These are phyloP conservation scores for Cheilosia pagana DNA, from an alignment of 2,888 invertebrate genomes.

Conservation along the genomic window DNA sequence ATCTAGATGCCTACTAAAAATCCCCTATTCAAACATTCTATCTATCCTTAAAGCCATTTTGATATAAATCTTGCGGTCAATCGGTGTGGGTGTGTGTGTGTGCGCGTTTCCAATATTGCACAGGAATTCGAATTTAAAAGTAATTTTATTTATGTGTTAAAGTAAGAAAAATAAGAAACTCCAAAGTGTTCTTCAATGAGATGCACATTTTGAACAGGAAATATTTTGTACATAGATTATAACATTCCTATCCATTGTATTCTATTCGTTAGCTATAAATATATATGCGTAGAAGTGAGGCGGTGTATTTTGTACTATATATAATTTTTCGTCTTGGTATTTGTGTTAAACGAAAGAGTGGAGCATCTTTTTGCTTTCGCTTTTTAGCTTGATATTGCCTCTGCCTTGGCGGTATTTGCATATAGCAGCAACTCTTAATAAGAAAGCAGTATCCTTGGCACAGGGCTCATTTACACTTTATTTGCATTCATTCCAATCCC, in stretches of 20 bases:
- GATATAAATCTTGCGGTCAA: constrained; percentile 4
- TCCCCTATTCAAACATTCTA: constrained; percentile 7
- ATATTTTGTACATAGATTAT: constrained; percentile 18
- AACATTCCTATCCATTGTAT: constrained; percentile 38
- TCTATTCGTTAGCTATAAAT: constrained; percentile 38
- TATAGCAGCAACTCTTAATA: constrained; percentile 32
- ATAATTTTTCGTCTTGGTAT: constrained; percentile 13
- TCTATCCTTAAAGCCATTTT: constrained; percentile 9
- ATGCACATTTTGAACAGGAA: constrained; percentile 48
- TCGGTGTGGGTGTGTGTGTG: constrained; percentile 18
- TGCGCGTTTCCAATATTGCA: constrained; percentile 29
- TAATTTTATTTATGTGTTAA: not conserved
- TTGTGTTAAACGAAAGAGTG: constrained; percentile 17
- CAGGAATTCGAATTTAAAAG: constrained; percentile 30
- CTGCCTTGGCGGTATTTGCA: not conserved
- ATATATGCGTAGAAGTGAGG: constrained; percentile 40
- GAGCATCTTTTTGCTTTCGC: constrained; percentile 11
- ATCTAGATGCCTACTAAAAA: constrained; percentile 2
- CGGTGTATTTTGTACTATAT: not conserved
- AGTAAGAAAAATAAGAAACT: not conserved
- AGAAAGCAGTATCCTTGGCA: constrained; percentile 45
- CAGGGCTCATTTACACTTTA: constrained; percentile 68
- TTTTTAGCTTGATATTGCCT: constrained; percentile 32
- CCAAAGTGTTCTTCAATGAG: constrained; percentile 9
- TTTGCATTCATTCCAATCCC: constrained; percentile 56